Percentiles rank a stretch among this genome's conserved stretches.
These are phyloP conservation scores for Pyrocephalus nanus DNA, from an alignment of 2,797 vertebrate genomes.

Conservation along the genomic window DNA sequence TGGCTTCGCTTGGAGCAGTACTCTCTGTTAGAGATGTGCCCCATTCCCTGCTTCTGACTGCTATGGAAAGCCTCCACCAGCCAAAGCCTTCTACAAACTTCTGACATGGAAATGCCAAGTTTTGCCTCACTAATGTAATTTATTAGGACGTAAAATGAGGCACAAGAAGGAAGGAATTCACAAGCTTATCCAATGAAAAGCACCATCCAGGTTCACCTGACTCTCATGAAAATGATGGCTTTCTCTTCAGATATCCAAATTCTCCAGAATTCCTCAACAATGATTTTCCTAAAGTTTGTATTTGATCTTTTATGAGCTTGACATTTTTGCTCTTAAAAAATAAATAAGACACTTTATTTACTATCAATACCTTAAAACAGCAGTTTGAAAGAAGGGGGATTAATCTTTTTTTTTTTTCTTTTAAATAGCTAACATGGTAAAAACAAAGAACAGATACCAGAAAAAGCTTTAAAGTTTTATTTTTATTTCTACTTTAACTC, in stretches of 20 bases:
- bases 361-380: background rate
- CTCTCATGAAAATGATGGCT: background rate
- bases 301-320: background rate
- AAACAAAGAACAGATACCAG: conserved; percentile 21
- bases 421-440: background rate
- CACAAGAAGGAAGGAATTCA: background rate
- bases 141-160: background rate
- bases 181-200: background rate
- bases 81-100: background rate
- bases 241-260: background rate
- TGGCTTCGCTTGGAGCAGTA: background rate
- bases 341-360: background rate
- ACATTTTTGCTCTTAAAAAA: background rate
- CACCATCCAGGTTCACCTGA: background rate
- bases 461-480: background rate
- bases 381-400: background rate
- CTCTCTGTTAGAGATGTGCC: fast-evolving
- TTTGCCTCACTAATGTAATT: background rate
- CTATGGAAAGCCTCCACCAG: background rate
- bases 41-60: background rate
- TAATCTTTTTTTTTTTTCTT: background rate
- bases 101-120: background rate
- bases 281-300: background rate
- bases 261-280: background rate
- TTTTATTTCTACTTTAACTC: conserved; percentile 43